Conservation (phyloP, 2,797 vertebrate genomes). For the Setipinna tenuifilis region DNA sequence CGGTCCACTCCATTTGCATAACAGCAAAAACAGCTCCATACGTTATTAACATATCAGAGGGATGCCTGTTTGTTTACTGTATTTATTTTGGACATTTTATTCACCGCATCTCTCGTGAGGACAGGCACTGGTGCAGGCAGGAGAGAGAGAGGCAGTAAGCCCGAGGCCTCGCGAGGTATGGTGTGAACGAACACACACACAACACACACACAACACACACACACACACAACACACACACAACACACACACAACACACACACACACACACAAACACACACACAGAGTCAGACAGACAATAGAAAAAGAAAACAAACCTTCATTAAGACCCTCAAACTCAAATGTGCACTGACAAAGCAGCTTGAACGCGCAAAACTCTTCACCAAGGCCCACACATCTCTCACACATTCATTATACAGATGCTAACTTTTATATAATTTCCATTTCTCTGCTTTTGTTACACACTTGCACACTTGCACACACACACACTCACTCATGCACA, state of each 20-base stretch:
- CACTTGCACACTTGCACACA: background rate
- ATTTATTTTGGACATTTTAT: conserved; percentile 71
- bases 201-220: too few species aligned
- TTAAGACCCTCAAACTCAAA: conserved; percentile 14
- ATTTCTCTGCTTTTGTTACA: background rate
- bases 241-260: background rate
- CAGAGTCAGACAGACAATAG: background rate
- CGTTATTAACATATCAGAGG: conserved; percentile 81
- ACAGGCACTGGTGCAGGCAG: conserved; percentile 55
- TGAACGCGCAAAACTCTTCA: background rate
- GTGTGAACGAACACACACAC: background rate
- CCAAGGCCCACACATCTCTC: background rate
- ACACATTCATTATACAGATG: background rate
- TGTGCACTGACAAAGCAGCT: conserved; percentile 13
- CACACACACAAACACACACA: conserved; percentile 23
- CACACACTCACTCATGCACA: background rate
- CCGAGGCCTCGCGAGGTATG: conserved; percentile 20
- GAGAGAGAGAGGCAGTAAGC: conserved; percentile 44
- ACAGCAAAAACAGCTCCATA: conserved; percentile 74
- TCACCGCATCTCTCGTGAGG: conserved; percentile 64
- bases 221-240: conserved; percentile 17
- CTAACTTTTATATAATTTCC: background rate
- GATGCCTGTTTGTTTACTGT: conserved; percentile 73
- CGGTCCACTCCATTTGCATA: conserved; percentile 78
- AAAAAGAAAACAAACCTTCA: background rate